phyloP scores from a whole-genome alignment of 2,113 vertebrate species.

The Brienomyrus brachyistius region DNA sequence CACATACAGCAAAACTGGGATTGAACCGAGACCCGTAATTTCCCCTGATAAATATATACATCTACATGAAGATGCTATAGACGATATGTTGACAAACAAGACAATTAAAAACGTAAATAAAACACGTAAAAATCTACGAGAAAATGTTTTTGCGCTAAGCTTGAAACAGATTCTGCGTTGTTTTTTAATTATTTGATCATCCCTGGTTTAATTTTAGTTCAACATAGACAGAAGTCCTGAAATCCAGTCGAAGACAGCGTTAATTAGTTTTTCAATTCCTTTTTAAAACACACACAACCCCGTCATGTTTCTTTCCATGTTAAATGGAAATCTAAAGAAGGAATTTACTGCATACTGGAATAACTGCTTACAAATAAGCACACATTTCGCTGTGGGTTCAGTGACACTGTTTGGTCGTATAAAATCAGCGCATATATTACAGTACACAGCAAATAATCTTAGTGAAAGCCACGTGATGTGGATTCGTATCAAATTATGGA shows the following conservation, averaged over 20 bases:
- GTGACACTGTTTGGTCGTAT: conserved; percentile 57
- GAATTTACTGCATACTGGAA: conserved; percentile 84
- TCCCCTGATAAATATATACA: neutral
- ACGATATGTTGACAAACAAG: neutral
- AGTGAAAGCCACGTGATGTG: conserved; percentile 41
- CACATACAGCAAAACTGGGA: conserved; percentile 8
- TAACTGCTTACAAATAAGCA: conserved; percentile 78
- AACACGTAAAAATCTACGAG: neutral
- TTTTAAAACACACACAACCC: conserved; percentile 46
- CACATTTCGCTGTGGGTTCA: conserved; percentile 57
- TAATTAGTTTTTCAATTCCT: conserved; percentile 59
- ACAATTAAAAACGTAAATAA: neutral
- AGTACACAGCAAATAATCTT: conserved; percentile 59
- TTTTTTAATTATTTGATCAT: neutral
- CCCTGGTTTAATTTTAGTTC: conserved; percentile 15
- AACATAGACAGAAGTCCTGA: conserved; percentile 44
- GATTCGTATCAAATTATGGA: conserved; percentile 57
- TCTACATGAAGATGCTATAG: neutral
- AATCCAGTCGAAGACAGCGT: conserved; percentile 42
- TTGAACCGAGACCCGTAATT: conserved; percentile 6
- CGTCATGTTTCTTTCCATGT: conserved; percentile 54
- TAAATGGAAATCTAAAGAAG: conserved; percentile 79
- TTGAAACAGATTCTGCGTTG: conserved; percentile 9
- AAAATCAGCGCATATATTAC: conserved; percentile 59
- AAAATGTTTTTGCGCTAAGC: neutral